phyloP scores from a whole-genome alignment of 1,140 invertebrate species.

The Chymomyza costata region DNA sequence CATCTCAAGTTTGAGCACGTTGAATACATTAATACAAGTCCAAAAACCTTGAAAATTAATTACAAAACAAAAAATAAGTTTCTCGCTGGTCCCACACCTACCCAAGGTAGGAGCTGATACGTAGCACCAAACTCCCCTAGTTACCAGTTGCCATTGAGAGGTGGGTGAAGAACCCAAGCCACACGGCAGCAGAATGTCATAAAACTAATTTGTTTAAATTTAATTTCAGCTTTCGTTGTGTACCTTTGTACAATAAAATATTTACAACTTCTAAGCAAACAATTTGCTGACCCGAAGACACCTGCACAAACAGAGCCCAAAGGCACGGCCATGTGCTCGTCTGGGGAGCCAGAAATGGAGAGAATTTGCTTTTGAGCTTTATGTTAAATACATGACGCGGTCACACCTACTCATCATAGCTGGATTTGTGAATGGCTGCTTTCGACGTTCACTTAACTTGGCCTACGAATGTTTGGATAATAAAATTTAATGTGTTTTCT shows the following conservation, averaged over 20 bases:
- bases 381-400: slow-evolving; percentile 58
- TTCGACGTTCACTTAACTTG: slow-evolving; percentile 13
- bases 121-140: no score
- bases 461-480: slow-evolving; percentile 61
- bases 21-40: no score
- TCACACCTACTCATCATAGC: slow-evolving; percentile 47
- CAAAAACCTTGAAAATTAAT: no score
- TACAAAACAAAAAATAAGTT: no score
- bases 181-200: slow-evolving; percentile 23
- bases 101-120: no score
- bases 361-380: slow-evolving; percentile 60
- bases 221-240: slow-evolving; percentile 51
- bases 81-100: no score
- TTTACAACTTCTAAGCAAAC: slow-evolving; percentile 70
- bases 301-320: slow-evolving; percentile 47
- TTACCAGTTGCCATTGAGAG: no score
- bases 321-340: background rate
- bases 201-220: slow-evolving; percentile 70
- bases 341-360: slow-evolving; percentile 29
- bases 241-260: slow-evolving; percentile 56
- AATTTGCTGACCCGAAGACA: slow-evolving; percentile 61
- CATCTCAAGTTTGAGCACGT: no score
- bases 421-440: no score
- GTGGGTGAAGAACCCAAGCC: background rate
- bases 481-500: slow-evolving; percentile 69